A percentile compares a stretch with the other conserved stretches of the same genome.
Evolutionary conservation across 1,140 invertebrate genomes (phyloP).

Genomic region (Zaprionus gabonicus): DNA sequence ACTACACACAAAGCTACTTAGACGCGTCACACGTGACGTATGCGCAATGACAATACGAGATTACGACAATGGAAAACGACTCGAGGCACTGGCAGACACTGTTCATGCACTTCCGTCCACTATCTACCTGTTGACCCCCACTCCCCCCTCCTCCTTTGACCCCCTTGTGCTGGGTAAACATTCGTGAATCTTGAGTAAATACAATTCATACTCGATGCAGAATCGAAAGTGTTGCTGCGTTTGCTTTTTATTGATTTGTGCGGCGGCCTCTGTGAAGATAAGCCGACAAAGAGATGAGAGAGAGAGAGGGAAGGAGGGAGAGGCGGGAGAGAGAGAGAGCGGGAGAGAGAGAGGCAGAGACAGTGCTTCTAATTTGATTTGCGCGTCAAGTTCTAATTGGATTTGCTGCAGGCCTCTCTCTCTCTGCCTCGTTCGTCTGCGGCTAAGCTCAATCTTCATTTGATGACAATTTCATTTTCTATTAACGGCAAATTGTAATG

Average conservation of each 20-base stretch:
- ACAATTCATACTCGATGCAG: conserved; percentile 11
- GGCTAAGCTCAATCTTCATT: conserved; percentile 67
- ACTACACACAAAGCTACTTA: conserved; percentile 64
- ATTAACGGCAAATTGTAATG: conserved; percentile 65
- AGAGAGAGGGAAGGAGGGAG: no score
- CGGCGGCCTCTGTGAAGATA: conserved; percentile 27
- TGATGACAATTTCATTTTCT: conserved; percentile 81
- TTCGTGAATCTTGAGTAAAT: conserved; percentile 37
- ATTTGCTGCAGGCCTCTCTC: conserved; percentile 42
- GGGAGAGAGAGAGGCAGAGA: neutral
- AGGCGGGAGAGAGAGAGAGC: neutral
- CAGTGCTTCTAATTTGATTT: conserved; percentile 66
- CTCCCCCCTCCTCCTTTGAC: no score
- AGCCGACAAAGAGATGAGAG: conserved; percentile 20
- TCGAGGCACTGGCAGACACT: neutral
- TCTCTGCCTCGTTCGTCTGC: conserved; percentile 3
- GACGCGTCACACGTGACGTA: conserved; percentile 46
- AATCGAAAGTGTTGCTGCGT: neutral
- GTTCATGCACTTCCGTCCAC: conserved; percentile 23
- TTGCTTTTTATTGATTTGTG: conserved; percentile 42
- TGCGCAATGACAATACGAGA: conserved; percentile 42
- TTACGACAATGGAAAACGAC: conserved; percentile 2
- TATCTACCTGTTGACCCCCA: neutral
- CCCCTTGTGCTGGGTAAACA: conserved; percentile 14
- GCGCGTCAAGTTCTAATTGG: conserved; percentile 66